Conservation (phyloP, 2,888 invertebrate species). For the Venustoraphidia nigricollis region DNA sequence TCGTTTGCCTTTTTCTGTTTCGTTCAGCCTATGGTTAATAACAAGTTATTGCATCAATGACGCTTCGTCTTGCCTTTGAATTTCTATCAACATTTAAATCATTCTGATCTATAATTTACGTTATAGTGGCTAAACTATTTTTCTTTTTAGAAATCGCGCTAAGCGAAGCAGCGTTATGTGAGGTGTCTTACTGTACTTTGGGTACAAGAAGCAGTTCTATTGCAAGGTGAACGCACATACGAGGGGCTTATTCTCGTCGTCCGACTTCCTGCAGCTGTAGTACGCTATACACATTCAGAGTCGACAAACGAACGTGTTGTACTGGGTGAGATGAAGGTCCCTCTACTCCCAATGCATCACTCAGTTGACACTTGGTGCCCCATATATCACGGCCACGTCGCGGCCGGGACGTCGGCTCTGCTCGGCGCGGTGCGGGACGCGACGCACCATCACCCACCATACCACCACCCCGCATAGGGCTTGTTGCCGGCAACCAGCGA, state of each 20-base stretch:
- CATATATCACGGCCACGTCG: constrained; percentile 29
- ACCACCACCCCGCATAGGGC: constrained; percentile 15
- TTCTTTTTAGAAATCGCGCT: too few relatives aligned
- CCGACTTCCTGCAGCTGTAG: constrained; percentile 4
- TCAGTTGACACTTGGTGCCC: constrained; percentile 33
- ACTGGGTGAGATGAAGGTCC: constrained; percentile 7
- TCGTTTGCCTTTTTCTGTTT: too few relatives aligned
- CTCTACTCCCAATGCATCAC: constrained; percentile 30
- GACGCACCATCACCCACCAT: constrained; percentile 23
- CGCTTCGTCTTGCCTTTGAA: too few relatives aligned
- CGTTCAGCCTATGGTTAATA: too few relatives aligned
- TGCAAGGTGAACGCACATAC: background rate
- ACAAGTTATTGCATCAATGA: too few relatives aligned
- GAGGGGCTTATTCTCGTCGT: constrained; percentile 9
- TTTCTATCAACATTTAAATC: too few relatives aligned
- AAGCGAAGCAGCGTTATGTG: too few relatives aligned
- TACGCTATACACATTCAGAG: constrained; percentile 4
- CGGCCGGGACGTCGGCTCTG: constrained; percentile 11
- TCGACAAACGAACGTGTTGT: background rate
- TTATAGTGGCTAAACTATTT: too few relatives aligned
- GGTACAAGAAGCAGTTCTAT: too few relatives aligned
- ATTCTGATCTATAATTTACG: too few relatives aligned
- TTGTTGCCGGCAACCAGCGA: constrained; percentile 2
- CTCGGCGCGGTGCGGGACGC: constrained; percentile 13
- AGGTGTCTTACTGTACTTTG: too few relatives aligned